Conservation (phyloP, 2,888 invertebrate genomes). For the Acleris literana region DNA sequence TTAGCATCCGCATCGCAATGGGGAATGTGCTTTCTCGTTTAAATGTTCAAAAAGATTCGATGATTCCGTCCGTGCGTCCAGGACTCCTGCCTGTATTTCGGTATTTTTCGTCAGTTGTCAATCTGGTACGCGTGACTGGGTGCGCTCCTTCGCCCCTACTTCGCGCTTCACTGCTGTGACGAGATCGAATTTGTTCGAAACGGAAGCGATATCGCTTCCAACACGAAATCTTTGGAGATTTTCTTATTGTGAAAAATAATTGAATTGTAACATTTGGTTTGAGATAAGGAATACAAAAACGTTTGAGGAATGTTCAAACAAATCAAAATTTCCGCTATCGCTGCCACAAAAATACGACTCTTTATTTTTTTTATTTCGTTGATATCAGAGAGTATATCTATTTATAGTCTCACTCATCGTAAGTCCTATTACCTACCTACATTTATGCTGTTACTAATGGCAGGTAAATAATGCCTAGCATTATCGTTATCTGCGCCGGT, state of each 20-base stretch:
- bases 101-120: constrained; percentile 69
- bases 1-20: constrained; percentile 24
- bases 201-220: constrained; percentile 54
- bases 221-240: constrained; percentile 45
- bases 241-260: constrained; percentile 36
- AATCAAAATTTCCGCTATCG: background rate
- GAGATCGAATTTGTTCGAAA: constrained; percentile 62
- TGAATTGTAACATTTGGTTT: constrained; percentile 34
- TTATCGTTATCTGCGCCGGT: constrained; percentile 29
- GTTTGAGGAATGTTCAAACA: background rate
- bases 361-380: too few relatives aligned
- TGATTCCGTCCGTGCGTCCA: constrained; percentile 24
- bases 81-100: constrained; percentile 34
- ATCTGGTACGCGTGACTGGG: constrained; percentile 67
- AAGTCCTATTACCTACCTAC: too few relatives aligned
- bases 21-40: constrained; percentile 29
- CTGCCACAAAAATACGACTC: background rate
- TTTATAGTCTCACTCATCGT: too few relatives aligned
- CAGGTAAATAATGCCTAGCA: constrained; percentile 13
- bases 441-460: too few relatives aligned
- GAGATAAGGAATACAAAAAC: constrained; percentile 12
- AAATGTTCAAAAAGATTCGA: constrained; percentile 35
- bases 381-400: too few relatives aligned
- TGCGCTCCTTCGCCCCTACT: constrained; percentile 47
- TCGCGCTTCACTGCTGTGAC: constrained; percentile 55